These are phyloP conservation scores for Mobula birostris DNA, from an alignment of 2,113 vertebrate species.

Conservation along the genomic window DNA sequence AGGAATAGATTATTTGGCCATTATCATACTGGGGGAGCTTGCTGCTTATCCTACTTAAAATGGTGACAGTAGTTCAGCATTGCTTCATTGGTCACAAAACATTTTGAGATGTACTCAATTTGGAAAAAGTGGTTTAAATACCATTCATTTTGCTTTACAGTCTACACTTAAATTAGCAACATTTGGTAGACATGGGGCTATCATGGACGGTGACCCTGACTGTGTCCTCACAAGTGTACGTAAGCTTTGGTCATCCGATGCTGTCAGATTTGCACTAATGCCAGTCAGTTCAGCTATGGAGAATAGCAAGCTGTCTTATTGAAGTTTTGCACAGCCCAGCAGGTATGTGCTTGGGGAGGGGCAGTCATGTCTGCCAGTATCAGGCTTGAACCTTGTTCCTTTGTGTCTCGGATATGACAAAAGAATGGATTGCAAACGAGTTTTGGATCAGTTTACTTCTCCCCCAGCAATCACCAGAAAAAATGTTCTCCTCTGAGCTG, in stretches of 20 bases:
- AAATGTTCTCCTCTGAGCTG: neutral
- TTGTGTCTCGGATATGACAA: neutral
- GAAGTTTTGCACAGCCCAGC: neutral
- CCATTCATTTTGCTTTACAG: too few relatives aligned
- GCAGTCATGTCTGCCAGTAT: neutral
- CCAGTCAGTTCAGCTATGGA: too few relatives aligned
- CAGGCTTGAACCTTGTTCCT: neutral
- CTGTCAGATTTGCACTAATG: neutral
- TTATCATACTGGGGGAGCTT: too few relatives aligned
- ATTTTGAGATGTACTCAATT: too few relatives aligned
- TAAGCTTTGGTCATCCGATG: neutral
- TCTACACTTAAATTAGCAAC: too few relatives aligned
- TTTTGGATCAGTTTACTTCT: neutral
- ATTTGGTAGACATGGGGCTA: too few relatives aligned
- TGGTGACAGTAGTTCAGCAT: too few relatives aligned
- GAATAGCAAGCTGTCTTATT: neutral
- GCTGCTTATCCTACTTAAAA: too few relatives aligned
- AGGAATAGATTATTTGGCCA: too few relatives aligned
- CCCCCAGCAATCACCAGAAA: neutral
- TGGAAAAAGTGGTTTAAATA: too few relatives aligned
- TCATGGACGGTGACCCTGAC: too few relatives aligned
- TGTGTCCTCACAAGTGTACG: neutral
- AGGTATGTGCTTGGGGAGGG: neutral
- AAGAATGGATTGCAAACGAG: neutral
- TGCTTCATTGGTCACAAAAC: too few relatives aligned